These are phyloP conservation scores for Dolichallabes microphthalmus DNA, from an alignment of 2,113 vertebrate genomes.

Conservation along the genomic window DNA sequence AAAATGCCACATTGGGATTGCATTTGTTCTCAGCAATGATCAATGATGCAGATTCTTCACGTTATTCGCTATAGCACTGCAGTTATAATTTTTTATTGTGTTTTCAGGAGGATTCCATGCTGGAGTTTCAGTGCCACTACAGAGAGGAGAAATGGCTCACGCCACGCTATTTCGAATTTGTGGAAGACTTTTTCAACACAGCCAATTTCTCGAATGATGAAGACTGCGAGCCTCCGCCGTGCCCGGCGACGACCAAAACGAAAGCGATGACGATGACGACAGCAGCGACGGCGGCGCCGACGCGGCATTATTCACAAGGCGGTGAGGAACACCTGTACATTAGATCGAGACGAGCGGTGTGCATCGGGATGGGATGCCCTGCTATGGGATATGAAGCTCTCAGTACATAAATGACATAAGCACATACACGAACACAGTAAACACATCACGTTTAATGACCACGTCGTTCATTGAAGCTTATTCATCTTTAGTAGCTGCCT, in stretches of 20 bases:
- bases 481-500: neutral
- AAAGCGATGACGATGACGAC: constrained; percentile 7
- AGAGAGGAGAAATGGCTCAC: constrained; percentile 68
- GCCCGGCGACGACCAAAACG: constrained; percentile 61
- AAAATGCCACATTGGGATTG: neutral
- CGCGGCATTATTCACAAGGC: constrained; percentile 41
- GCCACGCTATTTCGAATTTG: constrained; percentile 69
- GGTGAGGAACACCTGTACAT: neutral
- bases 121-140: constrained; percentile 75
- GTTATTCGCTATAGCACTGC: neutral
- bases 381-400: neutral
- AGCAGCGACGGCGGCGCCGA: constrained; percentile 3
- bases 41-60: neutral
- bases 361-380: neutral
- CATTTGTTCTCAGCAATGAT: neutral
- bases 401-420: neutral
- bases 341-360: neutral
- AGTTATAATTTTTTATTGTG: neutral
- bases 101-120: constrained; percentile 66
- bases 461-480: neutral
- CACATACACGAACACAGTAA: too few relatives aligned
- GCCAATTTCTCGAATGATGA: constrained; percentile 59
- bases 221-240: constrained; percentile 69
- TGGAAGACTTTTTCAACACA: constrained; percentile 68
- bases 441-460: too few relatives aligned